These are phyloP conservation scores for Copsychus sechellarum DNA, from an alignment of 2,113 vertebrate genomes.

Conservation along the genomic window DNA sequence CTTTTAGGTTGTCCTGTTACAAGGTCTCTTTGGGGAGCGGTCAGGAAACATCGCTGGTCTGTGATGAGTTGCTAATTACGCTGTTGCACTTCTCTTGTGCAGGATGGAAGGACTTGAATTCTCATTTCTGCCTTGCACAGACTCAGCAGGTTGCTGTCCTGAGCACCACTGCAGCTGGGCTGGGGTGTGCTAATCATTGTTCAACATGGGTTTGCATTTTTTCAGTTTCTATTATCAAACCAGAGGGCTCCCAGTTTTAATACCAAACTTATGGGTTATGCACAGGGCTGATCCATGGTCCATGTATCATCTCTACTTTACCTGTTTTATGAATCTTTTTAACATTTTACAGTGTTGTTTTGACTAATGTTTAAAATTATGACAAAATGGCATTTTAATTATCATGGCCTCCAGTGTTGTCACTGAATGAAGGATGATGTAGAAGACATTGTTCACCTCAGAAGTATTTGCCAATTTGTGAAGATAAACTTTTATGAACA, in stretches of 20 bases:
- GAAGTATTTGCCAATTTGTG: background rate
- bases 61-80: background rate
- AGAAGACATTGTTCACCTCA: background rate
- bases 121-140: background rate
- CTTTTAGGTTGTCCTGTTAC: background rate
- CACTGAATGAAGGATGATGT: background rate
- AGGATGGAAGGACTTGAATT: background rate
- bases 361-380: background rate
- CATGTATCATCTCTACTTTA: background rate
- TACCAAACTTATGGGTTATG: background rate
- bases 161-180: background rate
- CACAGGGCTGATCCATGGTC: background rate
- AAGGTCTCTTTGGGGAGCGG: accelerated
- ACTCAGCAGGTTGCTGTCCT: background rate
- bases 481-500: background rate
- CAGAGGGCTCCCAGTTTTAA: background rate
- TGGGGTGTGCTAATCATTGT: background rate
- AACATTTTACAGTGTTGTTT: background rate
- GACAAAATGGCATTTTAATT: conserved; percentile 5
- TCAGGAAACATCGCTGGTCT: background rate
- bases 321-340: background rate
- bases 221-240: background rate
- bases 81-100: background rate
- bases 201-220: background rate
- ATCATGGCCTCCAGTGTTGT: background rate